A percentile compares a stretch with the other conserved stretches of the same genome.
Evolutionary conservation across 2,113 vertebrate species (phyloP).

Genomic region (Hippopotamus amphibius): DNA sequence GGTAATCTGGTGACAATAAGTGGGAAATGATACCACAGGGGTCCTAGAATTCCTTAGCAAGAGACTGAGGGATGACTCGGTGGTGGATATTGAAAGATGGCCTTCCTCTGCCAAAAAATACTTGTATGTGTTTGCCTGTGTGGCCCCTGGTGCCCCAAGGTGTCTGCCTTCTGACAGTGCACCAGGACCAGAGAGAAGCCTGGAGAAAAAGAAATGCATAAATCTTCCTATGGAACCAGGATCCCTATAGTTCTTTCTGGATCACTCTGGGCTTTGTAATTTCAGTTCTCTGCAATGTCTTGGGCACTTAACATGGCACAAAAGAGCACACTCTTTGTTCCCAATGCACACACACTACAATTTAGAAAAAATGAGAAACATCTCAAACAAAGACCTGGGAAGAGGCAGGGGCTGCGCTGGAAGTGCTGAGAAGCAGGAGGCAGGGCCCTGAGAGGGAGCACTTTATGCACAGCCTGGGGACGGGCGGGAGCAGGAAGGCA

Average conservation of each 20-base stretch:
- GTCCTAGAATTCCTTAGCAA: not conserved
- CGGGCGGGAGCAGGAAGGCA: not conserved
- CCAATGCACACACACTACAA: not conserved
- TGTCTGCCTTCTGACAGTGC: not conserved
- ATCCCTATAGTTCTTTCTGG: not conserved
- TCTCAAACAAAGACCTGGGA: slow-evolving; percentile 30
- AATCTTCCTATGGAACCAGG: not conserved
- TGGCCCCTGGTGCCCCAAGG: not conserved
- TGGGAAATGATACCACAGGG: not conserved
- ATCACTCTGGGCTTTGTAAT: not conserved
- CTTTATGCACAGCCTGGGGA: not conserved
- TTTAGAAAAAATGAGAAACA: slow-evolving; percentile 35
- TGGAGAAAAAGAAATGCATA: not conserved
- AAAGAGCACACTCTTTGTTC: not conserved
- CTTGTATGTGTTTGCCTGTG: not conserved
- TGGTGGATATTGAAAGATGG: not conserved
- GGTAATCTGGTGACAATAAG: not conserved
- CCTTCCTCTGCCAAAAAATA: not conserved
- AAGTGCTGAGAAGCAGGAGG: not conserved
- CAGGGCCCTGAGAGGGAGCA: not conserved
- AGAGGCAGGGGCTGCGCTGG: not conserved
- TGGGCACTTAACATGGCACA: not conserved
- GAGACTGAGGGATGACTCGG: not conserved
- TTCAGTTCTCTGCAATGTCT: not conserved
- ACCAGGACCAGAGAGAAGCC: not conserved